Evolutionary conservation across 2,888 invertebrate genomes (phyloP), one percentile per base, ranked within the genome.

Genomic region (Chalcis sispes): DNA sequence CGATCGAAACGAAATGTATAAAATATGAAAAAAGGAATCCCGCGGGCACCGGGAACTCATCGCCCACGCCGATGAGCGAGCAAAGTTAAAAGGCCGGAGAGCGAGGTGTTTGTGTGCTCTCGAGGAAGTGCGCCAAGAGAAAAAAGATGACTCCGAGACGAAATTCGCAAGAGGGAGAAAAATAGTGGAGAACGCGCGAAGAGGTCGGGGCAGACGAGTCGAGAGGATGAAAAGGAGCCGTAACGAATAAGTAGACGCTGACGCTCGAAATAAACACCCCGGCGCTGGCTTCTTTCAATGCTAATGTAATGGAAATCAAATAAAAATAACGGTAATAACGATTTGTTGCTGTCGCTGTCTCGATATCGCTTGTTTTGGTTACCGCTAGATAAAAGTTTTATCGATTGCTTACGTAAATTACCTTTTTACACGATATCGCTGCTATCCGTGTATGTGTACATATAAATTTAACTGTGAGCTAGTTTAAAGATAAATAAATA

Each of bases 81-180:
- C 15, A 8, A 42, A 13, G 42, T 2, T 8, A 23, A 59, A 50
- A 50, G 50, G 50, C 50, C 64, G 36, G 23, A 64, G 32, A 50
- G 32, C 13, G 42, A 13, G 15, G 13, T 13, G n/a, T n/a, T n/a
- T n/a, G n/a, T n/a, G n/a, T 15, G 5, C 29, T 5, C 32, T 64
- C 18, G 20, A 15, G 27, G 15, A 13, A 50, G 23, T 32, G 50
- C 15, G 64, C 15, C 20, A 20, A 50, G n/a, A 50, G 50, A 23
- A 27, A 64, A 36, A 20, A 32, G 50, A 29, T 25, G 50, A 64
- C 50, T 50, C 50, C 50, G 32, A 29, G 64, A 48, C 18, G 64
- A 48, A 32, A 32, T 27, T 42, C n/a, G 46, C 10, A 15, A 20
- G 20, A 23, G 48, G 13, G 46, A 46, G 61, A 46, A 20, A 61